Evolutionary conservation across 2,888 invertebrate species (phyloP).

Genomic region (Synanthedon tipuliformis): DNA sequence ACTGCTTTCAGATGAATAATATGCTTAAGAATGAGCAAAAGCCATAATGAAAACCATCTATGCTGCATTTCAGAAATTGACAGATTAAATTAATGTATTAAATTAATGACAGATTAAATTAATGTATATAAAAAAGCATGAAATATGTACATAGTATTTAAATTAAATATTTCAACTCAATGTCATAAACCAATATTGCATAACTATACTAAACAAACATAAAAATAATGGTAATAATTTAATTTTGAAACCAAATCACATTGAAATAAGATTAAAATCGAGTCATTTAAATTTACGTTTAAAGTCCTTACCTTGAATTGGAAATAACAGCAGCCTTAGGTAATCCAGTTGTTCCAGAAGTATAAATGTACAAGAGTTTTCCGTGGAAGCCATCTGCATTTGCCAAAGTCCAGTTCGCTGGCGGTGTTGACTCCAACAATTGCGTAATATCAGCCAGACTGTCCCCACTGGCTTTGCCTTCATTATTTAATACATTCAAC

Average conservation of each 20-base stretch:
- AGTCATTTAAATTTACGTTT: neutral
- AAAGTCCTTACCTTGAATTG: constrained; percentile 79
- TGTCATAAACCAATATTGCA: too few species aligned
- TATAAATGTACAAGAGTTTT: constrained; percentile 93
- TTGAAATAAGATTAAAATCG: neutral
- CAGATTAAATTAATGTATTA: too few species aligned
- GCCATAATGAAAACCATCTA: too few species aligned
- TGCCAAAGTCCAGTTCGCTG: constrained; percentile 66
- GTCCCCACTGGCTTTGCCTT: constrained; percentile 31
- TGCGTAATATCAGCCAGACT: constrained; percentile 70
- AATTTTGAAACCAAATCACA: neutral
- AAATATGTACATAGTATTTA: too few species aligned
- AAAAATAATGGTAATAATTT: neutral
- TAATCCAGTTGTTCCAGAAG: constrained; percentile 97
- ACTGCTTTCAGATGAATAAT: too few species aligned
- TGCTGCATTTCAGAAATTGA: too few species aligned
- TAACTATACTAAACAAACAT: too few species aligned
- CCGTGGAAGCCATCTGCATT: constrained; percentile 79
- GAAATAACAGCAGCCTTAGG: constrained; percentile 98
- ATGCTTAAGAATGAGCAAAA: too few species aligned
- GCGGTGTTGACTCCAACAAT: constrained; percentile 68
- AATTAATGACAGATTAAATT: too few species aligned
- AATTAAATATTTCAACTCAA: too few species aligned
- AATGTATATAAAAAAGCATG: too few species aligned
- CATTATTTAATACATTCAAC: constrained; percentile 23